Conservation (phyloP, 2,888 invertebrate genomes). For the Syrista parreyssii region DNA sequence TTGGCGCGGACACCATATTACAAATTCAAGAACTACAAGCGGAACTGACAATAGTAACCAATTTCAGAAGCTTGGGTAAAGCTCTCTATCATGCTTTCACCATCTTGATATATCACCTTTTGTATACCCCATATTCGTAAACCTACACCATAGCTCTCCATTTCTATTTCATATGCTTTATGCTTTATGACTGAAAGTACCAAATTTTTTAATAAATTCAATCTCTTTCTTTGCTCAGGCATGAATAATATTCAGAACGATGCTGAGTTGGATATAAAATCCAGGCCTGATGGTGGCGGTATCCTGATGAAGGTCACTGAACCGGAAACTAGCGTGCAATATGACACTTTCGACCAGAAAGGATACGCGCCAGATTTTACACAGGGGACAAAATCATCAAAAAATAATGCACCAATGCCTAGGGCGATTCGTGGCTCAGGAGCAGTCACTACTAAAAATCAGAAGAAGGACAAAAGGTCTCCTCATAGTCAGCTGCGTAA, state of each 20-base stretch:
- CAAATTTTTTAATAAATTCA: background rate
- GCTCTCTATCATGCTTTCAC: slow-evolving; percentile 9
- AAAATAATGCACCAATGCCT: slow-evolving; percentile 19
- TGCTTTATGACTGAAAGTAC: background rate
- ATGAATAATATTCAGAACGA: background rate
- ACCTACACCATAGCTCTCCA: background rate
- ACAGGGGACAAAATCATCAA: background rate
- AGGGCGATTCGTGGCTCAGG: slow-evolving; percentile 52
- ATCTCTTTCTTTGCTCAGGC: background rate
- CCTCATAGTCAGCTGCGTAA: background rate
- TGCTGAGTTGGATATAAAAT: background rate
- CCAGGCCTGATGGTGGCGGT: background rate
- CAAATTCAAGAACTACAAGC: slow-evolving; percentile 44
- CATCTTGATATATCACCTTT: background rate
- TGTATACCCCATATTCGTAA: background rate
- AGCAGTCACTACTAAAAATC: slow-evolving; percentile 37
- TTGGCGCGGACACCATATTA: slow-evolving; percentile 57
- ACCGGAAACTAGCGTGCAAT: background rate
- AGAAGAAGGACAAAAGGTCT: slow-evolving; percentile 10
- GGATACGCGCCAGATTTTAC: background rate
- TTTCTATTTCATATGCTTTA: background rate
- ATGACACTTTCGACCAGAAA: background rate
- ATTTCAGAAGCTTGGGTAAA: slow-evolving; percentile 6
- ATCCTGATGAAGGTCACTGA: background rate
- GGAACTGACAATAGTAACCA: slow-evolving; percentile 10